These are phyloP conservation scores for Drosophila prostipennis DNA, from an alignment of 2,888 invertebrate species.

Conservation along the genomic window DNA sequence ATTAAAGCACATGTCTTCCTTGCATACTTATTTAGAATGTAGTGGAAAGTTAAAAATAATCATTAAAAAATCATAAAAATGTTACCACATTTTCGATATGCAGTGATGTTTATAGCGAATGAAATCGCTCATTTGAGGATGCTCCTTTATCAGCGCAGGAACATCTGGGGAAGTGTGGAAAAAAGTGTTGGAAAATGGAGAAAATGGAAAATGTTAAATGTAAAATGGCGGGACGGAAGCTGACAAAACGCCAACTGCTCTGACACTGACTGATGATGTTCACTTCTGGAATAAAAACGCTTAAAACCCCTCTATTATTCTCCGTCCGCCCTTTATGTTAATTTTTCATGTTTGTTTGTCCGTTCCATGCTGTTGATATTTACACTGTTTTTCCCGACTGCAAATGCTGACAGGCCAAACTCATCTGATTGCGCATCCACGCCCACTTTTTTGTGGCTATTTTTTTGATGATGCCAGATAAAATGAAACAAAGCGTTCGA, in stretches of 20 bases:
- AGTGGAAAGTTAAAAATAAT: too few species aligned
- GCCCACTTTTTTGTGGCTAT: slow-evolving; percentile 7
- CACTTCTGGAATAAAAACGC: slow-evolving; percentile 25
- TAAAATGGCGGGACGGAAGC: slow-evolving; percentile 67
- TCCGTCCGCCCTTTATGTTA: slow-evolving; percentile 60
- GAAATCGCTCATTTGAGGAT: slow-evolving; percentile 39
- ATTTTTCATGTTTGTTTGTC: slow-evolving; percentile 68
- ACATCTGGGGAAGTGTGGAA: slow-evolving; percentile 4
- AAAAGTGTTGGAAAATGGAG: slow-evolving; percentile 46
- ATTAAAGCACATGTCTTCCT: too few species aligned
- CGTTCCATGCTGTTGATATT: slow-evolving; percentile 28
- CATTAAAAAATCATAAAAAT: too few species aligned
- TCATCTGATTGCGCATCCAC: slow-evolving; percentile 38
- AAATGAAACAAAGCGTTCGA: slow-evolving; percentile 8
- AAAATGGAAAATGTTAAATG: slow-evolving; percentile 22
- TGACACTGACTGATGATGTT: slow-evolving; percentile 80
- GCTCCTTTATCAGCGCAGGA: slow-evolving; percentile 12
- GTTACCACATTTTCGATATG: background rate
- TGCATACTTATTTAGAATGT: too few species aligned
- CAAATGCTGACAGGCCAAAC: slow-evolving; percentile 43
- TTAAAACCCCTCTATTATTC: slow-evolving; percentile 23
- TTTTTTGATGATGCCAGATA: slow-evolving; percentile 15
- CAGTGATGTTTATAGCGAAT: slow-evolving; percentile 26
- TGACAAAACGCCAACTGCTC: slow-evolving; percentile 71
- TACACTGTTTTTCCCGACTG: slow-evolving; percentile 29